These are phyloP conservation scores for Paedocypris micromegethes DNA, from an alignment of 2,797 vertebrate species.

Conservation along the genomic window DNA sequence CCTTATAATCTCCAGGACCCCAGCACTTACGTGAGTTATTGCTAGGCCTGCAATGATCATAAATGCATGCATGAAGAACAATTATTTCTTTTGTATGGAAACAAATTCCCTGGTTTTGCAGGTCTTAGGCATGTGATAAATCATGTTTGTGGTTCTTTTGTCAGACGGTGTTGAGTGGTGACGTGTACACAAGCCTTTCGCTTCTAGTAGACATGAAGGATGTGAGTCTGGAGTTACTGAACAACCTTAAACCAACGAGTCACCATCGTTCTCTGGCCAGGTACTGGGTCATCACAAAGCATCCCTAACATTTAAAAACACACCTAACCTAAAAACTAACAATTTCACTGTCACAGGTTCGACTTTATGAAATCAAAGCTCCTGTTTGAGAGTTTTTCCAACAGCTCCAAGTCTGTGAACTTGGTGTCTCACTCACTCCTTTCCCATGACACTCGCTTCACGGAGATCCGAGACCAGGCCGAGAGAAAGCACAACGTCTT, in stretches of 20 bases:
- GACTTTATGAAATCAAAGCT: constrained; percentile 98
- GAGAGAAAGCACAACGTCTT: constrained; percentile 77
- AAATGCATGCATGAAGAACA: background rate
- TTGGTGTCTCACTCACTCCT: constrained; percentile 95
- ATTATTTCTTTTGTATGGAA: too few relatives aligned
- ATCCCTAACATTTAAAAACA: background rate
- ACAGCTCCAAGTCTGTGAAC: constrained; percentile 88
- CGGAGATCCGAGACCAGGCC: constrained; percentile 40
- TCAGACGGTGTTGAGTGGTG: constrained; percentile 92
- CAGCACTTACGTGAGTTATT: constrained; percentile 80
- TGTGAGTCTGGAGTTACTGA: constrained; percentile 88
- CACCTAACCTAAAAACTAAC: background rate
- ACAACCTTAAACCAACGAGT: constrained; percentile 66
- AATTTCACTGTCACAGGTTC: constrained; percentile 68
- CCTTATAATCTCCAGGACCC: constrained; percentile 94
- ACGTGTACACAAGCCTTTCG: constrained; percentile 84
- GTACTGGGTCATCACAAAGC: constrained; percentile 52
- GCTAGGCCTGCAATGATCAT: too few relatives aligned
- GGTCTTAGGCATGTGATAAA: constrained; percentile 5
- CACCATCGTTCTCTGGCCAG: constrained; percentile 78
- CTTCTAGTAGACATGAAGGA: constrained; percentile 95
- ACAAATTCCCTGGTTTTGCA: background rate
- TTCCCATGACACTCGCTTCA: constrained; percentile 86
- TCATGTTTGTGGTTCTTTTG: background rate
- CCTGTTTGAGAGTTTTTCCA: constrained; percentile 93